Base-by-base conservation (phyloP, 64 coral and sea anemone genomes). In the Acropora yongei region DNA sequence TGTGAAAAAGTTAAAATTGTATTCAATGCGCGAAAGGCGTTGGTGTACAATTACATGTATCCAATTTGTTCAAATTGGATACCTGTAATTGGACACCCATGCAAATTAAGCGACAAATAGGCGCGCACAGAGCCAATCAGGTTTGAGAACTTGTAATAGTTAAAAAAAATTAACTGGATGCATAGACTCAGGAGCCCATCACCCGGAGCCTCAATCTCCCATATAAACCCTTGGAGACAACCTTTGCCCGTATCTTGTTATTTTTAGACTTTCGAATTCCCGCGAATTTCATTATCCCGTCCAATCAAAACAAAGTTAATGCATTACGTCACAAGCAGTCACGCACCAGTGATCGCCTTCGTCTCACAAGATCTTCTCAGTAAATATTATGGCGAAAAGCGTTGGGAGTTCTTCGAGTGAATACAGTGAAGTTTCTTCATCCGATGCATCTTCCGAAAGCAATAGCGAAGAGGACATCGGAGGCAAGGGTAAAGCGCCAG, bases 171-270 rank as follows among this genome's bases (percentile, higher is more conserved):
- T n/a, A n/a, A n/a, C n/a, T n/a, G n/a, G n/a, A n/a, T n/a, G n/a
- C n/a, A n/a, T n/a, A n/a, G n/a, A n/a, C n/a, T n/a, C n/a, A 63
- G 58, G 58, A 63, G 58, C 58, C 58, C 58, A 63, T 63, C 58
- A 63, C 58, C 58, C 58, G 58, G 58, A 63, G 58, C 58, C 58
- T 63, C 58, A 63, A 63, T 63, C 58, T 63, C 58, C 58, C 58
- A 63, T 63, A 63, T 63, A 63, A 63, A 63, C 58, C 58, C 72
- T 75, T 75, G 72, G 41, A 75, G 72, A 12, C 72, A 75, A 75
- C 30, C 20, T 44, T 75, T 75, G 30, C 72, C 72, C 5, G 72
- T 75, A 75, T 75, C 30, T 43, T 30, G 1, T 72, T 72, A 72
- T 72, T 41, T 72, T 72, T 72, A 75, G 72, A 75, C 50, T 4